Conservation (phyloP, 2,113 vertebrate species). For the Chaenocephalus aceratus region DNA sequence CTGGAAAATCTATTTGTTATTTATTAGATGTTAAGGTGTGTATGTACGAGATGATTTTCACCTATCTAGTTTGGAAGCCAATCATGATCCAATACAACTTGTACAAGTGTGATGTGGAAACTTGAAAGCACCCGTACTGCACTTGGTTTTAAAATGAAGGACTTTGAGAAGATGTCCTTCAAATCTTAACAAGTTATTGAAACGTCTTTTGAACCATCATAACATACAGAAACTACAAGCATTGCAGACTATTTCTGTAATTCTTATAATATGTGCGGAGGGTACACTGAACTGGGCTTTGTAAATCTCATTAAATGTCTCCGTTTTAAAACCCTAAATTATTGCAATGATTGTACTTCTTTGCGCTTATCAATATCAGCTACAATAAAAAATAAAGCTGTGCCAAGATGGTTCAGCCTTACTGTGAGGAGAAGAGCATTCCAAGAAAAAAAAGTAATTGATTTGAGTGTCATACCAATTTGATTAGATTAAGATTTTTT, state of each 20-base stretch:
- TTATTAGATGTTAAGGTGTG: neutral
- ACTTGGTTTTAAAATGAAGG: neutral
- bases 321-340: neutral
- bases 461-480: too few species aligned
- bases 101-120: too few species aligned
- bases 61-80: neutral
- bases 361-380: slow-evolving; percentile 1
- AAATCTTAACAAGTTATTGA: neutral
- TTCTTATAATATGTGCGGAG: neutral
- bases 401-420: slow-evolving; percentile 23
- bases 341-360: neutral
- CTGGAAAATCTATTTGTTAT: neutral
- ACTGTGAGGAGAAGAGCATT: neutral
- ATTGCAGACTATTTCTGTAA: neutral
- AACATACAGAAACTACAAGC: neutral
- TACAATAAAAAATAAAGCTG: slow-evolving; percentile 8
- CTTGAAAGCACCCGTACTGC: too few species aligned
- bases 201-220: neutral
- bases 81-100: too few species aligned
- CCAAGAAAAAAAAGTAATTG: neutral
- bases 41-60: neutral
- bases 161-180: neutral
- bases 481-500: too few species aligned
- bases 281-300: neutral
- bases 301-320: neutral